These are phyloP conservation scores for Zelleria hepariella DNA, from an alignment of 2,888 invertebrate genomes.

Conservation along the genomic window DNA sequence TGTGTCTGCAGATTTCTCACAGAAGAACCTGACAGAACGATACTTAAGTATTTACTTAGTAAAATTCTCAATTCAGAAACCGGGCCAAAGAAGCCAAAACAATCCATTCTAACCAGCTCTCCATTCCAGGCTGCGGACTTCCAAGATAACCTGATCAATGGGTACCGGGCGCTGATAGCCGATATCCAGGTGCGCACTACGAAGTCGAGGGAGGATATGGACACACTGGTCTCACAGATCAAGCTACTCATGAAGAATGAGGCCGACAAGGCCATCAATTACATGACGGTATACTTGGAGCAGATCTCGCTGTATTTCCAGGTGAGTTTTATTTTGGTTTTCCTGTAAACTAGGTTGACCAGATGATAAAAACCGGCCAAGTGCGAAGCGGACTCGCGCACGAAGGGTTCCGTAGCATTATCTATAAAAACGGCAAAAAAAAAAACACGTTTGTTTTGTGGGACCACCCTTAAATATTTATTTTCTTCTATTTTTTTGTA, in stretches of 20 bases:
- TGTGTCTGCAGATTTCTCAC: too few relatives aligned
- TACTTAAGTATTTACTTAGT: too few relatives aligned
- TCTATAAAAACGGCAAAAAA: too few relatives aligned
- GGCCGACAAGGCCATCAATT: slow-evolving; percentile 64
- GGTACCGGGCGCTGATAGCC: slow-evolving; percentile 58
- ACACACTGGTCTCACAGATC: slow-evolving; percentile 62
- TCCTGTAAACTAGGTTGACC: too few relatives aligned
- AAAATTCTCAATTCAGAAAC: too few relatives aligned
- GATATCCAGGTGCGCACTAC: slow-evolving; percentile 62
- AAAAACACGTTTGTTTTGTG: too few relatives aligned
- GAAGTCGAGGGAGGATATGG: slow-evolving; percentile 64
- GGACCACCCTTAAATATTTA: too few relatives aligned
- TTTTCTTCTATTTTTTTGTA: too few relatives aligned
- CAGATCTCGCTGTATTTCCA: slow-evolving; percentile 65
- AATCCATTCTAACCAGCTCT: not conserved
- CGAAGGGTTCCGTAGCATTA: too few relatives aligned
- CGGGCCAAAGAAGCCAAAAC: not conserved
- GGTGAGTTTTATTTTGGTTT: slow-evolving; percentile 23
- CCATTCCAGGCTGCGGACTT: slow-evolving; percentile 46
- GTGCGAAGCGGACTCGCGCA: too few relatives aligned
- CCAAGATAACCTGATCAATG: slow-evolving; percentile 64
- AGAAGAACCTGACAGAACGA: too few relatives aligned
- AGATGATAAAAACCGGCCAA: too few relatives aligned
- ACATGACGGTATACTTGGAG: slow-evolving; percentile 65
- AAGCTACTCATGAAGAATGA: slow-evolving; percentile 66